Percentiles rank a stretch among this genome's conserved stretches.
Evolutionary conservation across 2,888 invertebrate species (phyloP).

Genomic region (Cartodere bifasciata): DNA sequence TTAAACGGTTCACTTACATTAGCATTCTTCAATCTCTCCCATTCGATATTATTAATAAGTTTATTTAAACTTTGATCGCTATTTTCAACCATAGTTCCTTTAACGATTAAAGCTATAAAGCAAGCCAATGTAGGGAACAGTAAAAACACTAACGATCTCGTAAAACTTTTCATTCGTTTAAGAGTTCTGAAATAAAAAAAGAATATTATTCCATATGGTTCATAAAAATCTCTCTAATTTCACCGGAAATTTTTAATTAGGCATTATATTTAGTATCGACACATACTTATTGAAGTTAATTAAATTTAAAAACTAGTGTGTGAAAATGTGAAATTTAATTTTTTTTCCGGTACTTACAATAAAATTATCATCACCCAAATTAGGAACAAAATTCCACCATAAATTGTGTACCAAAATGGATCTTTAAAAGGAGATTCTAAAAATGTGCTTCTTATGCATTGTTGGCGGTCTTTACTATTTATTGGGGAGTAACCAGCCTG

Average conservation of each 20-base stretch:
- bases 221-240: no score
- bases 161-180: slow-evolving; percentile 30
- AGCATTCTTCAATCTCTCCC: slow-evolving; percentile 26
- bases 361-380: slow-evolving; percentile 51
- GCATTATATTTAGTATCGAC: no score
- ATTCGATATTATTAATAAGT: slow-evolving; percentile 25
- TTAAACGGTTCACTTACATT: slow-evolving; percentile 21
- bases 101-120: slow-evolving; percentile 28
- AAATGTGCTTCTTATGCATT: slow-evolving; percentile 36
- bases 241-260: no score
- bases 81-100: slow-evolving; percentile 24
- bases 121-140: slow-evolving; percentile 28
- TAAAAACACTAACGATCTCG: slow-evolving; percentile 27
- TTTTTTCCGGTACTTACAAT: slow-evolving; percentile 46
- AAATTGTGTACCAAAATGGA: slow-evolving; percentile 51
- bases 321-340: no score
- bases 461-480: slow-evolving; percentile 29
- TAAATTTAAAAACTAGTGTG: no score
- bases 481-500: slow-evolving; percentile 30
- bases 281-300: no score
- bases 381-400: slow-evolving; percentile 47
- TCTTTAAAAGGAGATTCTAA: slow-evolving; percentile 46
- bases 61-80: slow-evolving; percentile 22
- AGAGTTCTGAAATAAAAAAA: slow-evolving; percentile 24
- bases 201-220: no score